phyloP scores from a whole-genome alignment of 2,797 vertebrate genomes.

The Champsocephalus esox region DNA sequence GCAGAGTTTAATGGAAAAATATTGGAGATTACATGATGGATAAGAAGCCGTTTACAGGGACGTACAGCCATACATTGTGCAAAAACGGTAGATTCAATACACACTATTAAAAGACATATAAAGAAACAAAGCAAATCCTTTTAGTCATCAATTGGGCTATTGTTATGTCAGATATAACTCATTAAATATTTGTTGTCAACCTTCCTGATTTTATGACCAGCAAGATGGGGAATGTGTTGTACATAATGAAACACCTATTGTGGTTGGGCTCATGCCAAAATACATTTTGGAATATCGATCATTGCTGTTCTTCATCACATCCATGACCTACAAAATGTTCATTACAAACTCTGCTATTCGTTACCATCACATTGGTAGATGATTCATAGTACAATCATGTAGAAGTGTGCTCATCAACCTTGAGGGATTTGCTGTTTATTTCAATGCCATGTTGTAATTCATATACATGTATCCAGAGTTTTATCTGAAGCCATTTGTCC shows the following conservation, averaged over 20 bases:
- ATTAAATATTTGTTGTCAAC: neutral
- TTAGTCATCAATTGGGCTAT: constrained; percentile 11
- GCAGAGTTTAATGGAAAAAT: neutral
- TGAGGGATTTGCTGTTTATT: constrained; percentile 13
- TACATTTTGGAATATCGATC: neutral
- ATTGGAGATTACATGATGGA: neutral
- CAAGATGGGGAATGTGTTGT: neutral
- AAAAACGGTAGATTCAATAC: neutral
- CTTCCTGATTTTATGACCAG: constrained; percentile 3
- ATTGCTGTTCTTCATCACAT: neutral
- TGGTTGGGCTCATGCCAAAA: neutral
- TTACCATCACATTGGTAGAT: constrained; percentile 31
- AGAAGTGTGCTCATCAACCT: constrained; percentile 19
- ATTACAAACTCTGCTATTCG: neutral
- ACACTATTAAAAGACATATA: neutral
- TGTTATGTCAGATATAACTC: neutral
- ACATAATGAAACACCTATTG: neutral
- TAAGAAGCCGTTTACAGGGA: neutral
- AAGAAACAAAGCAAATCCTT: neutral
- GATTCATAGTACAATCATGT: constrained; percentile 32
- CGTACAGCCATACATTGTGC: neutral
- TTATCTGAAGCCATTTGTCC: neutral
- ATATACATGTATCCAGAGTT: neutral
- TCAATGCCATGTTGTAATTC: constrained; percentile 12
- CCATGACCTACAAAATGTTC: neutral